Percentiles rank a stretch among this genome's conserved stretches.
Evolutionary conservation across 2,888 invertebrate species (phyloP).

Genomic region (Adineta ricciae): DNA sequence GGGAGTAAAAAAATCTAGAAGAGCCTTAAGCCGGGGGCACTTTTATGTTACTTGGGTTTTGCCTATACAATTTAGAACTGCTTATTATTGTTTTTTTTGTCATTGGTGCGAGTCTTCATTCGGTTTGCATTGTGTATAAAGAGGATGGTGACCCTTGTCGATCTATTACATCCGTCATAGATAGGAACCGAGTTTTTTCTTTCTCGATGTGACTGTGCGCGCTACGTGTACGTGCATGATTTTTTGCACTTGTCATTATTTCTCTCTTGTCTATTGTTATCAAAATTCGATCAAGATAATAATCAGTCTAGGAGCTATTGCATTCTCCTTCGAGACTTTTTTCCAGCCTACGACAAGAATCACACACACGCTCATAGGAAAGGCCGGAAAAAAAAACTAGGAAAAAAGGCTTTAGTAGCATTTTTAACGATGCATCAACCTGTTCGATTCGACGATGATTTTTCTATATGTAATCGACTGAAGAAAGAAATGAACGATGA

Average conservation of each 20-base stretch:
- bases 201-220: background rate
- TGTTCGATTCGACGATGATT: background rate
- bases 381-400: background rate
- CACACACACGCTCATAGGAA: background rate
- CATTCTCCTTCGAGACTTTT: background rate
- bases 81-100: background rate
- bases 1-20: background rate
- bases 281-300: constrained; percentile 2
- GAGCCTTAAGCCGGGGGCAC: background rate
- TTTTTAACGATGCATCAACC: background rate
- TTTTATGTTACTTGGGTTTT: background rate
- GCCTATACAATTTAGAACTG: background rate
- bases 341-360: background rate
- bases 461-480: background rate
- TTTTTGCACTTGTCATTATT: background rate
- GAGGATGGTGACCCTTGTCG: background rate
- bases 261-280: background rate
- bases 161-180: background rate
- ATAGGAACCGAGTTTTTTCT: background rate
- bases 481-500: background rate
- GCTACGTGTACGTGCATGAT: background rate
- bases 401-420: background rate
- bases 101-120: background rate
- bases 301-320: background rate
- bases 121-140: background rate